Base-by-base conservation (phyloP, 2,113 vertebrate species). In the Perca flavescens region DNA sequence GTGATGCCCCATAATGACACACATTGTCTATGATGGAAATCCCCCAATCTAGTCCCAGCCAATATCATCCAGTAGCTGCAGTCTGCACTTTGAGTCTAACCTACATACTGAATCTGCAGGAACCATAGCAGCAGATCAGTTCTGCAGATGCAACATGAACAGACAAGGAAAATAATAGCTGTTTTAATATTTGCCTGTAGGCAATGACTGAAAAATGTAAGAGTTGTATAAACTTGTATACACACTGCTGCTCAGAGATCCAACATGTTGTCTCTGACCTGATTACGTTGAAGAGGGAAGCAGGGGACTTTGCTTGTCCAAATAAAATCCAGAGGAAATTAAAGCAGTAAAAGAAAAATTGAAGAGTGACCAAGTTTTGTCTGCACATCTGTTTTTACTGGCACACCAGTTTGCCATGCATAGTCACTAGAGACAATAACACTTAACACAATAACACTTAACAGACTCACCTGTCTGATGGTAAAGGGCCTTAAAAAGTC, bases 341-440 rank as follows among this genome's bases (percentile, higher is more conserved):
- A 58, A 71, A 80, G 6, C 25, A 34, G n/a, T 40, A 43, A 50
- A 75, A 49, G 1, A 47, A 16, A 19, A 21, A 46, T 2, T 49
- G 15, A 56, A 64, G 9, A 49, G 6, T n/a, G 28, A 34, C 25
- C 25, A 50, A 53, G 16, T 36, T 64, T 28, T n/a, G 36, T 57
- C 2, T 62, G 65, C 46, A 60, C 17, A 0, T 57, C 28, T 61
- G 52, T 66, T 50, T 58, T 53, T 61, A 61, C 16, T 70, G 17
- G 56, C 13, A 28, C 40, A 58, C 11, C 31, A 58, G 71, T 64
- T 43, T 16, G 21, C 17, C 43, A 6, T 14, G 15, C 8, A 28
- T 65, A 28, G 70, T 57, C 7, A 61, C 22, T 68, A 14, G 54
- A 62, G 54, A 71, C 9, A 14, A 11, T 58, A 74, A 36, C 46